Base-by-base conservation (phyloP, 2,113 vertebrate species). In the Leptosomus discolor region DNA sequence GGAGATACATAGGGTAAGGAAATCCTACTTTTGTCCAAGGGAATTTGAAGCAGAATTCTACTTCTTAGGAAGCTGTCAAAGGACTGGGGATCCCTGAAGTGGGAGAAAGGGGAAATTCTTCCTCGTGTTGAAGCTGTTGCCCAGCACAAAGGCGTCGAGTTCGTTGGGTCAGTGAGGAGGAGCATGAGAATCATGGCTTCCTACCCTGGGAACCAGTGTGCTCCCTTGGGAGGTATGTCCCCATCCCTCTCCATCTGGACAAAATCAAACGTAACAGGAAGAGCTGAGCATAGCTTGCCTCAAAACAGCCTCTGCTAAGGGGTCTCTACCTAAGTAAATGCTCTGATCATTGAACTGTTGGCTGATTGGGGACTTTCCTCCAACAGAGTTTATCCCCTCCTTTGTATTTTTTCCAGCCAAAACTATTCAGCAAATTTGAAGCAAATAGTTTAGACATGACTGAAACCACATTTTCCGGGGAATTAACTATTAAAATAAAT, bases 361-460 rank as follows among this genome's bases (percentile, higher is more conserved):
- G 37, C 20, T 76, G 80, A 65, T 0, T 71, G 50, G 67, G 63
- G 75, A 95, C 67, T 88, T 93, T 77, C 58, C 34, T 94, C 54
- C 57, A 86, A 60, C 18, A 75, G 41, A 88, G 27, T 71, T 96
- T 92, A 93, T 95, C 74, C 57, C 29, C 36, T 68, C 88, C n/a
- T 90, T 90, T 88, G 19, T 53, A 29, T 19, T 43, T 36, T 50
- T 19, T 67, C 84, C 63, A 90, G 92, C 45, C 61, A 80, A 88
- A 92, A 90, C 85, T 83, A 77, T 90, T 94, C 85, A 92, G 85
- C 88, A 85, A 88, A 92, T 95, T 90, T 71, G 82, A 94, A 85
- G 88, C 70, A 83, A 86, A 97, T 94, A 88, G 67, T 96, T 96
- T 74, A 95, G 63, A 91, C 85, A 84, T 94, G 91, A 94, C 79